Conservation (phyloP, 2,113 vertebrate genomes). For the Anolis sagrei region DNA sequence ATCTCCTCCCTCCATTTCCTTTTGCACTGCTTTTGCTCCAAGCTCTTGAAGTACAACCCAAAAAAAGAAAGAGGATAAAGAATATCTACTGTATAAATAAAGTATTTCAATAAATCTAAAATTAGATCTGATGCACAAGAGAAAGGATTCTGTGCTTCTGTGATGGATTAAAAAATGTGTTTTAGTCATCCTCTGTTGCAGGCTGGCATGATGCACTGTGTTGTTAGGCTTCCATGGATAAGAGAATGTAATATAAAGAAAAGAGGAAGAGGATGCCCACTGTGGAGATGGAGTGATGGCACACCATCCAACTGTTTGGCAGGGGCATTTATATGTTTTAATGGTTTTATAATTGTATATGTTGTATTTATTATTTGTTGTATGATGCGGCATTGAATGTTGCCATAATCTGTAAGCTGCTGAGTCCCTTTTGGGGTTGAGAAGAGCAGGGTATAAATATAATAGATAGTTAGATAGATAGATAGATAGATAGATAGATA, state of each 20-base stretch:
- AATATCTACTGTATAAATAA: constrained; percentile 7
- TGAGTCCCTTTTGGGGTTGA: too few relatives aligned
- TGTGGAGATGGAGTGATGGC: not conserved
- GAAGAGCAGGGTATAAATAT: too few relatives aligned
- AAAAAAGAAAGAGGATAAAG: not conserved
- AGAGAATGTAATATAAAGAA: not conserved
- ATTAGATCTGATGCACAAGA: constrained; percentile 11
- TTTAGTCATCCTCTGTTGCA: not conserved
- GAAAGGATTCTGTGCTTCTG: not conserved
- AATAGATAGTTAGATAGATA: too few relatives aligned
- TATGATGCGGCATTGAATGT: too few relatives aligned
- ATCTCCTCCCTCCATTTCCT: not conserved
- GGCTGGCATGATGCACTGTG: not conserved
- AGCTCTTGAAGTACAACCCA: not conserved
- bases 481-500: too few relatives aligned
- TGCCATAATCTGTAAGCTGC: too few relatives aligned
- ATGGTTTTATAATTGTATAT: too few relatives aligned
- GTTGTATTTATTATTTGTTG: too few relatives aligned
- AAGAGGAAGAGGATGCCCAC: not conserved
- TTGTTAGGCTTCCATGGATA: not conserved
- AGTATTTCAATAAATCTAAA: not conserved
- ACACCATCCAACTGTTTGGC: too few relatives aligned
- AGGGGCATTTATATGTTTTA: too few relatives aligned
- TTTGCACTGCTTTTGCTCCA: not conserved
- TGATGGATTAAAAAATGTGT: not conserved